Evolutionary conservation across 2,888 invertebrate species (phyloP).

Genomic region (Drosophila longiperda): DNA sequence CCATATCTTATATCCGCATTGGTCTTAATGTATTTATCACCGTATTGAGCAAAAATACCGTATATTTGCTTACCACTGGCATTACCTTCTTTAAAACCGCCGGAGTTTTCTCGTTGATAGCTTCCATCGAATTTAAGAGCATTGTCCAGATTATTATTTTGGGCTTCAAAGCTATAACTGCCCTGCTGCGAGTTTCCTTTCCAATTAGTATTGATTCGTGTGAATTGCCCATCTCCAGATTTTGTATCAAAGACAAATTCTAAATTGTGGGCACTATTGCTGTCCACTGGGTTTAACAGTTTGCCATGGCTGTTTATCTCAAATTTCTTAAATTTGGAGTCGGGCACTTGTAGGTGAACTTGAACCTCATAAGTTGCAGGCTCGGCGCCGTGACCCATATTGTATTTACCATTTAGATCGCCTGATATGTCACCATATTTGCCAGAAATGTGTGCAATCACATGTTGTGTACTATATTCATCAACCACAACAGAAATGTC

Average conservation of each 20-base stretch:
- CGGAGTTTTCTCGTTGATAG: constrained; percentile 70
- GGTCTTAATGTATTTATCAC: constrained; percentile 84
- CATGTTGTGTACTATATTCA: constrained; percentile 72
- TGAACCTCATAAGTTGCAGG: constrained; percentile 86
- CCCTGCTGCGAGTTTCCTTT: constrained; percentile 74
- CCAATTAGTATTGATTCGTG: constrained; percentile 58
- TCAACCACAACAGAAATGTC: constrained; percentile 77
- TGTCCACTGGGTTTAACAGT: constrained; percentile 73
- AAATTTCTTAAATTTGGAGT: constrained; percentile 86
- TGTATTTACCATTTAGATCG: constrained; percentile 85
- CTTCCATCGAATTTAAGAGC: constrained; percentile 76
- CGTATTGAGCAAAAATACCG: constrained; percentile 65
- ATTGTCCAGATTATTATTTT: constrained; percentile 59
- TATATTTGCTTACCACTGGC: constrained; percentile 65
- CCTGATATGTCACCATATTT: constrained; percentile 85
- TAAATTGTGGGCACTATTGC: constrained; percentile 49
- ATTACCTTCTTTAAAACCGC: constrained; percentile 48
- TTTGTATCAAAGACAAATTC: constrained; percentile 64
- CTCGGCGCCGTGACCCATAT: constrained; percentile 80
- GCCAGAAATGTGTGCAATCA: constrained; percentile 85
- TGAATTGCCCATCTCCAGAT: constrained; percentile 66
- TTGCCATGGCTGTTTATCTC: constrained; percentile 82
- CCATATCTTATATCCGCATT: constrained; percentile 78
- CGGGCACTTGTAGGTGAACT: constrained; percentile 86
- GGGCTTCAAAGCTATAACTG: constrained; percentile 63